phyloP scores from a whole-genome alignment of 1,140 invertebrate species.

The Steinernema khuongi region DNA sequence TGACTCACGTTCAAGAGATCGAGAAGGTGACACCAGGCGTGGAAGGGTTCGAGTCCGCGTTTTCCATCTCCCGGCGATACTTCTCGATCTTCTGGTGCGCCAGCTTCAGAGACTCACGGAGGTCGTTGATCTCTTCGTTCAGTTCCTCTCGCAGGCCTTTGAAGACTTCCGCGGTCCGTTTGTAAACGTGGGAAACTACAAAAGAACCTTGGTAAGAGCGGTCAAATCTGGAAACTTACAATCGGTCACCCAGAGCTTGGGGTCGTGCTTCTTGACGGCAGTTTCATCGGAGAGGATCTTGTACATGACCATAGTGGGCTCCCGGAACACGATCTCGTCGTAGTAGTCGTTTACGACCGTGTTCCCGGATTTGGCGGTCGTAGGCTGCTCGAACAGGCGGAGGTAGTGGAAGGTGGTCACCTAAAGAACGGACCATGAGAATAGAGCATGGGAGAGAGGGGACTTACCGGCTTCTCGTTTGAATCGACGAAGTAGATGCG shows the following conservation, averaged over 20 bases:
- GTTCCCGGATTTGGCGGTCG: slow-evolving; percentile 67
- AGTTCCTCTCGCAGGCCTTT: slow-evolving; percentile 37
- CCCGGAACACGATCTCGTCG: slow-evolving; percentile 92
- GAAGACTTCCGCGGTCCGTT: slow-evolving; percentile 27
- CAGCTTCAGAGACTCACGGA: slow-evolving; percentile 42
- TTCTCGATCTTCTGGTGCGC: slow-evolving; percentile 38
- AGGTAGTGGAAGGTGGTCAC: slow-evolving; percentile 91
- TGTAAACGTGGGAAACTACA: slow-evolving; percentile 34
- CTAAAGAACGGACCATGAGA: slow-evolving; percentile 60
- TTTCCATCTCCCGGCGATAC: slow-evolving; percentile 16
- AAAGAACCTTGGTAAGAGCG: slow-evolving; percentile 13
- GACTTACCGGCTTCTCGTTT: slow-evolving; percentile 82
- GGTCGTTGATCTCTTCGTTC: slow-evolving; percentile 45
- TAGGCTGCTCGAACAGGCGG: slow-evolving; percentile 74
- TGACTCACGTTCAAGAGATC: not conserved
- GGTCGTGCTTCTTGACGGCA: slow-evolving; percentile 32
- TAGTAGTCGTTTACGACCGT: slow-evolving; percentile 86
- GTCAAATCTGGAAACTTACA: slow-evolving; percentile 42
- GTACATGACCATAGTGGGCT: slow-evolving; percentile 86
- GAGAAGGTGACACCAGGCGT: not conserved
- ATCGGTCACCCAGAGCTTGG: slow-evolving; percentile 32
- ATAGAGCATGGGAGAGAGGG: slow-evolving; percentile 18
- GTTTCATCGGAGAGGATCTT: slow-evolving; percentile 68
- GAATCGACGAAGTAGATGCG: slow-evolving; percentile 97
- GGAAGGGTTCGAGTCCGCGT: not conserved